Conservation (phyloP, 53 echinoderm and acorn worm species). For the Astropecten irregularis region DNA sequence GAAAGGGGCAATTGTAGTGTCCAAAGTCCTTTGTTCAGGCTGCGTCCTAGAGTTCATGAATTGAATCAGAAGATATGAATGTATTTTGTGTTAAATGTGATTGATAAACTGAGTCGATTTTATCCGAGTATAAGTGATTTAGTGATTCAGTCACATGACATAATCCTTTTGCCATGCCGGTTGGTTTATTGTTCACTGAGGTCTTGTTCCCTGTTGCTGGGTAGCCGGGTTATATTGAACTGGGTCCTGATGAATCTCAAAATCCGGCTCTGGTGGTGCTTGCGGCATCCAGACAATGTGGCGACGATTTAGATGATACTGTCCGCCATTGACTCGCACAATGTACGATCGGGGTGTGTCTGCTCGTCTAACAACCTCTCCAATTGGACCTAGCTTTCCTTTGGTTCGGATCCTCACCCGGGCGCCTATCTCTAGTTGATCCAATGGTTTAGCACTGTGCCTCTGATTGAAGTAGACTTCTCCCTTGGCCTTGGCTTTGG, state of each 20-base stretch:
- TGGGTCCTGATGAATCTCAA: not conserved
- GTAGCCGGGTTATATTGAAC: not conserved
- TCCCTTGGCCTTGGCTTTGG: not conserved
- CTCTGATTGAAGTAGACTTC: slow-evolving; percentile 17
- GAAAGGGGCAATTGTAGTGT: no score
- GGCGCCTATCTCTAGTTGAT: not conserved
- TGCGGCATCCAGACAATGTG: slow-evolving; percentile 3
- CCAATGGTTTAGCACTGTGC: not conserved
- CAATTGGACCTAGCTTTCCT: slow-evolving; percentile 5
- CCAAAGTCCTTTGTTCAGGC: not conserved
- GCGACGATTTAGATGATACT: not conserved
- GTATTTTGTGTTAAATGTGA: not conserved
- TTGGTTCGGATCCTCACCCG: not conserved
- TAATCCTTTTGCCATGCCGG: not conserved
- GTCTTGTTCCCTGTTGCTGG: not conserved
- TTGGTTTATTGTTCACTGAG: not conserved
- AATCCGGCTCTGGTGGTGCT: not conserved
- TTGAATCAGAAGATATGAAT: not conserved
- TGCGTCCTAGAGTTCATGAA: not conserved
- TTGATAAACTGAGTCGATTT: not conserved
- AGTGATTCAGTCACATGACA: not conserved
- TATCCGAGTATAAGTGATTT: not conserved
- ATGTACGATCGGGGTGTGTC: slow-evolving; percentile 14
- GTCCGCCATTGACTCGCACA: not conserved
- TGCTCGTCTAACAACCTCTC: not conserved